Conservation (phyloP, 2,113 vertebrate species). For the Silurus glanis region DNA sequence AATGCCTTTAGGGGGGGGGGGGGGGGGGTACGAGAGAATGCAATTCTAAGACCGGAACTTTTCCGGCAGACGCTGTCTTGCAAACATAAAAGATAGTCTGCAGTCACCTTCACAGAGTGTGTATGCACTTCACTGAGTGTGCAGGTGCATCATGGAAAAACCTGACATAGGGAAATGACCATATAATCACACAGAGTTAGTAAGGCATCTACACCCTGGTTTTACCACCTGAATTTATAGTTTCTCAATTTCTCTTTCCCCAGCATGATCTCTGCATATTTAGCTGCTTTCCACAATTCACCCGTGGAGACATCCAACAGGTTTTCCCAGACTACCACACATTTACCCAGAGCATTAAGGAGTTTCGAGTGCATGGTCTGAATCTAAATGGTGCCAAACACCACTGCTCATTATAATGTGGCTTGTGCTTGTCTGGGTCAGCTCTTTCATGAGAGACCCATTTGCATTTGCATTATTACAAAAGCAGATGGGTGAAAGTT, state of each 20-base stretch:
- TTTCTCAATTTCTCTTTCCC: background rate
- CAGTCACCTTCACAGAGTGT: background rate
- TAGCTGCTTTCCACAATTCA: background rate
- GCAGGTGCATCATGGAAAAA: background rate
- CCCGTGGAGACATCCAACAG: no score
- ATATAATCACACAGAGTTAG: background rate
- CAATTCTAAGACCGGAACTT: no score
- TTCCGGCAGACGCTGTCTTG: no score
- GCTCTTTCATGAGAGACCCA: constrained; percentile 11
- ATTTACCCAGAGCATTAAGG: background rate
- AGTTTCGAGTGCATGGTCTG: background rate
- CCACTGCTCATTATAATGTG: background rate
- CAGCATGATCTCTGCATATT: background rate
- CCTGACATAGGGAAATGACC: background rate
- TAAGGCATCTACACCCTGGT: background rate
- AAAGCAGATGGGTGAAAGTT: constrained; percentile 2
- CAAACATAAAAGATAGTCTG: background rate
- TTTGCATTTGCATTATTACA: constrained; percentile 13
- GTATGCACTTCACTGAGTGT: background rate
- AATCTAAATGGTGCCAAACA: constrained; percentile 6
- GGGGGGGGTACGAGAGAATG: no score
- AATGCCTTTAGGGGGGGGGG: no score
- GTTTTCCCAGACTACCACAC: background rate
- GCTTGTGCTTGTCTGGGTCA: background rate
- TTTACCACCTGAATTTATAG: background rate